These are phyloP conservation scores for Heliconius erato DNA, from an alignment of 2,888 invertebrate genomes.

Conservation along the genomic window DNA sequence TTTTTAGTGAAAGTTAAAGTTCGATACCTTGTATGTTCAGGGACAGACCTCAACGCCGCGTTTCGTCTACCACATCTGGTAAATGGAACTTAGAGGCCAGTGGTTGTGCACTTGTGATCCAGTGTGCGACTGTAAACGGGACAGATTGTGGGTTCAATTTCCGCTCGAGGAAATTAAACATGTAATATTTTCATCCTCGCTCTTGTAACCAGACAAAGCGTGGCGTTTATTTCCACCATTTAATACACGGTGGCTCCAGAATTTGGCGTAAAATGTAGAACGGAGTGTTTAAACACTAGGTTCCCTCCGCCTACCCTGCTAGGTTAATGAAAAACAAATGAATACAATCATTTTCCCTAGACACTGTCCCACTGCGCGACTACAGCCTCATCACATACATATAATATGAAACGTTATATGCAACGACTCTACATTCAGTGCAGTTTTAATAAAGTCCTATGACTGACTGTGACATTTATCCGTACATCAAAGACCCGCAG, in stretches of 20 bases:
- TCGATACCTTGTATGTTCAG: neutral
- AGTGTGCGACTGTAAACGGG: too few relatives aligned
- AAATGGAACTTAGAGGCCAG: too few relatives aligned
- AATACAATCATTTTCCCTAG: neutral
- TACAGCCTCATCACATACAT: neutral
- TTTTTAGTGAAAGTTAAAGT: neutral
- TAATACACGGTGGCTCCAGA: too few relatives aligned
- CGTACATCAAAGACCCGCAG: conserved; percentile 61
- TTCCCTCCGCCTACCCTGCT: too few relatives aligned
- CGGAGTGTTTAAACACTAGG: too few relatives aligned
- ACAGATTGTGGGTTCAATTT: too few relatives aligned
- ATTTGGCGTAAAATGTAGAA: too few relatives aligned
- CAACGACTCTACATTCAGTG: neutral
- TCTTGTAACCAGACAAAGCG: too few relatives aligned
- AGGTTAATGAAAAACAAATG: neutral
- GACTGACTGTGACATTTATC: conserved; percentile 49
- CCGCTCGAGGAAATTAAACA: too few relatives aligned
- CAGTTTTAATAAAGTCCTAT: conserved; percentile 48
- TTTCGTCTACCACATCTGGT: neutral
- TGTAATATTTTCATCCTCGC: too few relatives aligned
- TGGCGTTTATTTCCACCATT: too few relatives aligned
- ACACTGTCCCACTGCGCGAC: neutral
- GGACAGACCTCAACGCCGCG: neutral
- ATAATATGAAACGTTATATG: conserved; percentile 7
- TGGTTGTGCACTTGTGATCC: too few relatives aligned